These are phyloP conservation scores for Prosopocoilus inquinatus DNA, from an alignment of 2,888 invertebrate species.

Conservation along the genomic window DNA sequence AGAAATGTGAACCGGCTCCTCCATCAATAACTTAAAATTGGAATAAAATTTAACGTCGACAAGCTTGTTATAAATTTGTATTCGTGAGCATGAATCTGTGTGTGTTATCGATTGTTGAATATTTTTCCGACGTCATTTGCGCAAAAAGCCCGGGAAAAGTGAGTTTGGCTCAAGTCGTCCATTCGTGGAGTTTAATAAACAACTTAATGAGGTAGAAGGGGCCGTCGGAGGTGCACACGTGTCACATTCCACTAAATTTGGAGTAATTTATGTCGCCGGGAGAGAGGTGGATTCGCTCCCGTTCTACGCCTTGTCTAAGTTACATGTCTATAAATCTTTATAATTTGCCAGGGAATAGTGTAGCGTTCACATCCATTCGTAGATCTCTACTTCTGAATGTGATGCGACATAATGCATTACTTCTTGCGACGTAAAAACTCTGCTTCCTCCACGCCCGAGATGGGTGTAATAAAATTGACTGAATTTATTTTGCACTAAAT, in stretches of 20 bases:
- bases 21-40: too few relatives aligned
- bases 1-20: too few relatives aligned
- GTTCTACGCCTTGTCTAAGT: slow-evolving; percentile 38
- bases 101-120: too few relatives aligned
- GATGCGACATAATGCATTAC: slow-evolving; percentile 32
- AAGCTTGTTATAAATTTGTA: too few relatives aligned
- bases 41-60: too few relatives aligned
- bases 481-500: too few relatives aligned
- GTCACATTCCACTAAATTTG: slow-evolving; percentile 40
- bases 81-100: too few relatives aligned
- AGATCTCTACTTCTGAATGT: slow-evolving; percentile 30
- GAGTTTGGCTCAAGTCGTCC: too few relatives aligned
- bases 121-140: too few relatives aligned
- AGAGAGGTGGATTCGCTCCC: slow-evolving; percentile 33
- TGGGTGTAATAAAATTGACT: too few relatives aligned
- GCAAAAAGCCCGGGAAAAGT: too few relatives aligned
- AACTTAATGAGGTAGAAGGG: slow-evolving; percentile 39
- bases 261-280: slow-evolving; percentile 36
- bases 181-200: slow-evolving; percentile 35
- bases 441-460: too few relatives aligned
- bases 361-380: slow-evolving; percentile 36
- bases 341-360: slow-evolving; percentile 39
- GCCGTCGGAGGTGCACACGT: slow-evolving; percentile 39
- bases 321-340: slow-evolving; percentile 41
- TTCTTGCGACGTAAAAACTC: slow-evolving; percentile 6